These are phyloP conservation scores for Anthonomus grandis DNA, from an alignment of 1,140 invertebrate genomes.

Conservation along the genomic window DNA sequence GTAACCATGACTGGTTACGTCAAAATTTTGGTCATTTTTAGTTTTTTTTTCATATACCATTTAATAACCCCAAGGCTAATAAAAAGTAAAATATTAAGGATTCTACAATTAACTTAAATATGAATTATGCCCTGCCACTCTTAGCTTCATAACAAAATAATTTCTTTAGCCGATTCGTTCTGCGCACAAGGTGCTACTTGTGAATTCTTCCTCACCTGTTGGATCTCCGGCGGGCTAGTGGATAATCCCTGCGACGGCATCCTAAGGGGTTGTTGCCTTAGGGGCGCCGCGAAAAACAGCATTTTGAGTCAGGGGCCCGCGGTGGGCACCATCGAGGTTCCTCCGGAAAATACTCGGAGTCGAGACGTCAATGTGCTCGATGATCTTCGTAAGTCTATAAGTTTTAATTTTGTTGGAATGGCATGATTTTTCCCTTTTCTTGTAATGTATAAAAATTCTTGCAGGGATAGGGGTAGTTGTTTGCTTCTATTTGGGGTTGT, in stretches of 20 bases:
- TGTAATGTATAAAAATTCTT: too few relatives aligned
- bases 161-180: constrained; percentile 51
- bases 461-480: too few relatives aligned
- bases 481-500: too few relatives aligned
- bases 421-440: constrained; percentile 15
- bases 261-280: constrained; percentile 84
- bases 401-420: constrained; percentile 16
- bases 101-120: too few relatives aligned
- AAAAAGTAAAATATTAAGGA: too few relatives aligned
- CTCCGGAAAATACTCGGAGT: constrained; percentile 50
- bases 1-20: too few relatives aligned
- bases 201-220: constrained; percentile 90
- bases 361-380: constrained; percentile 47
- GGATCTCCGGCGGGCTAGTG: constrained; percentile 84
- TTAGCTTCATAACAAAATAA: too few relatives aligned
- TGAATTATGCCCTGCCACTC: too few relatives aligned
- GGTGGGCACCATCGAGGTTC: constrained; percentile 55
- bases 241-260: constrained; percentile 80
- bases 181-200: constrained; percentile 72
- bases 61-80: too few relatives aligned
- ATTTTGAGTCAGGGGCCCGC: constrained; percentile 62
- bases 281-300: constrained; percentile 67
- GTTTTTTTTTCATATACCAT: too few relatives aligned
- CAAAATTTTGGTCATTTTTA: too few relatives aligned
- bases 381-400: constrained; percentile 32